Base-by-base conservation (phyloP, 2,888 invertebrate species). In the Spisula solida region DNA sequence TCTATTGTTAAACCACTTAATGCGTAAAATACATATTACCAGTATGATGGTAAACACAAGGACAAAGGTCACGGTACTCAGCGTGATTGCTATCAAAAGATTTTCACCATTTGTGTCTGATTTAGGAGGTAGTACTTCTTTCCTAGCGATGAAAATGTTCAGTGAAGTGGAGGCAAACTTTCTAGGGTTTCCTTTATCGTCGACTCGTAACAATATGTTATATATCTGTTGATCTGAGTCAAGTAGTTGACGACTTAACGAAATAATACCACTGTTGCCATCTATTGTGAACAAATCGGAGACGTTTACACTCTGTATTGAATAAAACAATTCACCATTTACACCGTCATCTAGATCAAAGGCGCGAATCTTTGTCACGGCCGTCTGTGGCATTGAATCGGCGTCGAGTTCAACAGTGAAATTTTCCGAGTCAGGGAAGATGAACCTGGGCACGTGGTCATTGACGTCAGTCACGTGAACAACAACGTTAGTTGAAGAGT, bases 361-460 rank as follows among this genome's bases (percentile, higher is more conserved):
- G 16, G 94, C 94, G 41, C 83, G 84, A 41, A 94, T 91, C 80
- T 90, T 91, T 0, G 93, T 86, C 20, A 93, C 89, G 25, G 92
- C 89, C 51, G 90, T 84, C 20, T 90, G 86, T 34, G 91, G 91
- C 56, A 84, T 66, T 34, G 90, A 79, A 47, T 91, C 93, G 75
- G 92, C 93, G 56, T 92, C 88, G 8, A 95, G 91, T 34, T 91
- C 92, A 66, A 95, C 89, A 0, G 93, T 93, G 66, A 93, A 89
- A 82, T 95, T 95, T 10, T 93, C 93, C 0, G 87, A 88, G 84
- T 93, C 94, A 12, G 95, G 95, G 87, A 94, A 94, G 6, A 93
- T 83, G 86, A 96, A 94, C 10, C 89, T 66, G 0, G 96, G 96
- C 0, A 92, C 60, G 85, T 95, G 92, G 85, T 94, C 95, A 82